Evolutionary conservation across 2,113 vertebrate species (phyloP), one percentile per base, ranked within the genome.

Genomic region (Chitala chitala): DNA sequence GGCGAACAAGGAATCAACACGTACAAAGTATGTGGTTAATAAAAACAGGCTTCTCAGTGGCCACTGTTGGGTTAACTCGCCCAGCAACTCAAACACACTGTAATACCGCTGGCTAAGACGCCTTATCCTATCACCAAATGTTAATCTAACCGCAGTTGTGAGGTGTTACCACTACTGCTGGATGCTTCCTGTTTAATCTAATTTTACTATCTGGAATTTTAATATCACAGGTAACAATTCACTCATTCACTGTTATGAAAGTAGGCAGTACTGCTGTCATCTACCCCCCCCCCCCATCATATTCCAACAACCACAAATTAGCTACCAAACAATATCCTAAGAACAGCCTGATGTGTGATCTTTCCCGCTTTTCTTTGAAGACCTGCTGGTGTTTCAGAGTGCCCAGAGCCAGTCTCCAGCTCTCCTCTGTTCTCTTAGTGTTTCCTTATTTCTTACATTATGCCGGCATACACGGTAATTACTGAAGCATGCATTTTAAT

Each of bases 301-400:
- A 46, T 69, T 9, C 3, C 1, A 26, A n/a, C 59, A 48, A 48
- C 55, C 33, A 33, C 31, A 63, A 51, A 53, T 54, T 13, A 65
- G 44, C 46, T 26, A 10, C 48, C 26, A 22, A 20, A 8, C 24
- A 58, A 72, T 24, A 53, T 64, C 33, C 64, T 50, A 50, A 63
- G 13, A 48, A 36, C 4, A 33, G 22, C n/a, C n/a, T n/a, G n/a
- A n/a, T n/a, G n/a, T n/a, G n/a, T n/a, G n/a, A n/a, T n/a, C 15
- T 8, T n/a, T 7, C 22, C 22, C 3, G 42, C 48, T 51, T 64
- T 6, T 20, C 69, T 71, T 71, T 71, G 72, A 73, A 5, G 71
- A 22, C 13, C 4, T 73, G 71, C 51, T 73, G 44, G 31, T 33
- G 15, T 36, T 48, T 13, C 36, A 44, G 40, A 48, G 15, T n/a